Evolutionary conservation across 2,888 invertebrate genomes (phyloP), one percentile per base, ranked within the genome.

Genomic region (Apoda limacodes): DNA sequence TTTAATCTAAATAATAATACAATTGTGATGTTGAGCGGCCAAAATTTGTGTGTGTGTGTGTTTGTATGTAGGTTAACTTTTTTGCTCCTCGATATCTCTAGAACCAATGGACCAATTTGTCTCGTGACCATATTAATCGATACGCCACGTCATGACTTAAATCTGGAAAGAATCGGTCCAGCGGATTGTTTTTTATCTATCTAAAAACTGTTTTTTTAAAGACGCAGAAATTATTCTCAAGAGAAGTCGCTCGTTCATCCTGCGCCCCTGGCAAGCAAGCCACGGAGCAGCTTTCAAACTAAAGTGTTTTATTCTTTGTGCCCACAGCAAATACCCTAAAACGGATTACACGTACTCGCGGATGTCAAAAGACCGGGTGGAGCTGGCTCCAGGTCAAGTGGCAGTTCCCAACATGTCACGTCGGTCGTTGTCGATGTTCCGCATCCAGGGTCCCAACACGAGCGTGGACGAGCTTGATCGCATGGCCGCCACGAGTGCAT

Each of bases 341-440:
- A 95, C 94, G 37, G 94, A 94, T 70, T 94, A 93, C 75, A 93
- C 93, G 5, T 95, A 95, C 66, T 92, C 93, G 2, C 85, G 84
- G 40, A 75, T 88, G 46, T 93, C 93, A n/a, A 87, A 87, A 45
- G 90, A 90, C 75, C 87, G 92, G 29, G 88, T 89, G 46, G 90
- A 90, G 61, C 72, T 92, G 33, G 89, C 88, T 0, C 90, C 90
- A 1, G 92, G 92, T 2, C 85, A 92, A 32, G 83, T 92, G 42
- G 89, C 89, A 13, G 91, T 92, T 84, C 93, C 93, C 3, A 94
- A 95, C 68, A 93, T 95, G 93, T 93, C 93, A 2, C 86, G 94
- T 3, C 83, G 86, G 34, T 87, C 90, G 32, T 74, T 89, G 28
- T 72, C 82, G 2, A 78, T 82, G 56, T 84, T 84, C 60, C 68